Conservation (phyloP, 2,113 vertebrate species). For the Rynchops niger region DNA sequence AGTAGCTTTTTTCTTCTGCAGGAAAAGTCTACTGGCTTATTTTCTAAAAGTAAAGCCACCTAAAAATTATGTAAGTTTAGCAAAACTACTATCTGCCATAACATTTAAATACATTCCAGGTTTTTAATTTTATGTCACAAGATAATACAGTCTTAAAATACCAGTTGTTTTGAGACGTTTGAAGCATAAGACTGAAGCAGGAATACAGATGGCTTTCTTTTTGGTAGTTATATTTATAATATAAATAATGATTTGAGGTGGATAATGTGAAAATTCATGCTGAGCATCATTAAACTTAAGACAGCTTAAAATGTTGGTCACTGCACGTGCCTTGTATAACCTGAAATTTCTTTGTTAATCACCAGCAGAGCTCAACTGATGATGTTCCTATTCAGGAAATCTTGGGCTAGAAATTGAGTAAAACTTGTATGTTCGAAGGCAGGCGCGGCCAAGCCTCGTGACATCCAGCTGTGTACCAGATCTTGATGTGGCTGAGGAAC, state of each 20-base stretch:
- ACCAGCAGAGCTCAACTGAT: not conserved
- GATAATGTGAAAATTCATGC: not conserved
- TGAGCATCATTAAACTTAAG: not conserved
- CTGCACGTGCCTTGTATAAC: not conserved
- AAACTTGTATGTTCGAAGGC: not conserved
- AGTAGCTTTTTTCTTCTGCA: not conserved
- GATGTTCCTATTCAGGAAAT: not conserved
- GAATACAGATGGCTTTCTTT: not conserved
- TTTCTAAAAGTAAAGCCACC: not conserved
- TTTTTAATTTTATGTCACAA: not conserved
- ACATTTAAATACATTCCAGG: rapidly evolving
- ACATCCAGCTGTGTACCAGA: not conserved
- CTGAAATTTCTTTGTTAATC: not conserved
- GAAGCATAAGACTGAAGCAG: not conserved
- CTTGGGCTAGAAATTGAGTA: not conserved
- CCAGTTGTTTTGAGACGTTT: not conserved
- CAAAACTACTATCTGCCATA: no score
- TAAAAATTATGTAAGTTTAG: not conserved
- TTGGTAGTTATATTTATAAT: not conserved
- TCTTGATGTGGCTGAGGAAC: not conserved
- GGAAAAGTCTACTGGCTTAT: not conserved
- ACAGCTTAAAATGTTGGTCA: not conserved
- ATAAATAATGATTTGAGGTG: not conserved
- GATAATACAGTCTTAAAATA: not conserved
- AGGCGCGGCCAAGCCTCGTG: not conserved